Conservation (phyloP, 2,888 invertebrate species). For the Napeogenes inachia region DNA sequence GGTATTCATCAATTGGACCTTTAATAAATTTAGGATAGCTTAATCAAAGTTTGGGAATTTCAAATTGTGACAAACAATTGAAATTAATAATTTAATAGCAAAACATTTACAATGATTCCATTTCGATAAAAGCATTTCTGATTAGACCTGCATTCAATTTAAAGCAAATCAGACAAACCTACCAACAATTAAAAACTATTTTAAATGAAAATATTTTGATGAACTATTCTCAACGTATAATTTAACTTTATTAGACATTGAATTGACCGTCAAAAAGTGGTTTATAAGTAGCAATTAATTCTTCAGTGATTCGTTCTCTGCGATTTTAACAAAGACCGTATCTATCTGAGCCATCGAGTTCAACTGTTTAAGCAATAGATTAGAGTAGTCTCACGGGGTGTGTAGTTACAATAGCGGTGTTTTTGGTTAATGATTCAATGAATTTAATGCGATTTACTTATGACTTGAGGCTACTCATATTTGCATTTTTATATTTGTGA, state of each 20-base stretch:
- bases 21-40: slow-evolving; percentile 34
- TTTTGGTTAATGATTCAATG: slow-evolving; percentile 39
- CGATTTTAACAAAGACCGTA: slow-evolving; percentile 42
- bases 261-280: slow-evolving; percentile 31
- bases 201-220: slow-evolving; percentile 25
- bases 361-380: slow-evolving; percentile 38
- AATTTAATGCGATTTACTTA: slow-evolving; percentile 35
- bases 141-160: not conserved
- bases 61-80: slow-evolving; percentile 14
- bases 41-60: slow-evolving; percentile 32
- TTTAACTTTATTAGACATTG: slow-evolving; percentile 29
- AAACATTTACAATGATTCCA: too few relatives aligned
- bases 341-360: slow-evolving; percentile 46
- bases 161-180: slow-evolving; percentile 13
- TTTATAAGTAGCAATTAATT: slow-evolving; percentile 41
- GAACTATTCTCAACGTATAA: slow-evolving; percentile 20
- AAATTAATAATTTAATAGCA: not conserved
- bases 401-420: slow-evolving; percentile 36
- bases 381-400: slow-evolving; percentile 36
- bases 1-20: slow-evolving; percentile 38
- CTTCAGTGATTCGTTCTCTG: slow-evolving; percentile 36
- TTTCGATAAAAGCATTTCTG: too few relatives aligned
- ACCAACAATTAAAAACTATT: slow-evolving; percentile 4
- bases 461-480: not conserved
- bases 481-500: too few relatives aligned